A percentile compares a stretch with the other conserved stretches of the same genome.
phyloP scores from a whole-genome alignment of 2,888 invertebrate species.

The Allophyes oxyacanthae region DNA sequence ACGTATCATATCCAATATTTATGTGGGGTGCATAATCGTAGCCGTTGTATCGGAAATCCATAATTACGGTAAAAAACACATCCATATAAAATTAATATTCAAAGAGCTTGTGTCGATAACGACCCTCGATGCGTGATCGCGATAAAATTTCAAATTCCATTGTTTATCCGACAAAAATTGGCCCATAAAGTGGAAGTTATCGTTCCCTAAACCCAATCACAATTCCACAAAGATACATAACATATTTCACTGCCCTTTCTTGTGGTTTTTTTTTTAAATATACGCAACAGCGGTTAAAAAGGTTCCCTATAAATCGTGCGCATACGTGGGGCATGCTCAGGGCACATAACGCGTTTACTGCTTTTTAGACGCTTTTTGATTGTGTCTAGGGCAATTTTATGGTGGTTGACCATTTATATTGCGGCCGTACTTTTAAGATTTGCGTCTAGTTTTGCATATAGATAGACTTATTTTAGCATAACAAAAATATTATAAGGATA shows the following conservation, averaged over 20 bases:
- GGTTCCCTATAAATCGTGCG: constrained; percentile 77
- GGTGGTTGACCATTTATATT: constrained; percentile 46
- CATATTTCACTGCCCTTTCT: constrained; percentile 75
- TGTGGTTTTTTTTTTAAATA: constrained; percentile 64
- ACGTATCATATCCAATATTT: constrained; percentile 42
- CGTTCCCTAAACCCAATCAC: constrained; percentile 84
- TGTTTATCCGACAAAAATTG: constrained; percentile 85
- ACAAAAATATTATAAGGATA: background rate
- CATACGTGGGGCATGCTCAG: constrained; percentile 68
- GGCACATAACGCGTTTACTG: constrained; percentile 60
- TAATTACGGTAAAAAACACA: constrained; percentile 50
- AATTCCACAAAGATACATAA: constrained; percentile 81
- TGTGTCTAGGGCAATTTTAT: constrained; percentile 49
- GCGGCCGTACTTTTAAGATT: constrained; percentile 31
- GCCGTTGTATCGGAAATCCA: constrained; percentile 51
- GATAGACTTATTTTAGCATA: constrained; percentile 17
- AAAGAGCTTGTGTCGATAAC: constrained; percentile 65
- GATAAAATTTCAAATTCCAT: constrained; percentile 82
- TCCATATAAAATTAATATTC: constrained; percentile 55
- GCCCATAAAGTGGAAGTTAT: constrained; percentile 84
- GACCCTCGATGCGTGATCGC: constrained; percentile 57
- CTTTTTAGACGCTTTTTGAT: constrained; percentile 50
- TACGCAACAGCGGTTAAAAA: constrained; percentile 71
- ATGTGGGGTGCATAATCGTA: constrained; percentile 37
- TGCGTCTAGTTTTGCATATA: constrained; percentile 42